phyloP scores from a whole-genome alignment of 1,140 invertebrate species.

The Drosophila malerkotliana region DNA sequence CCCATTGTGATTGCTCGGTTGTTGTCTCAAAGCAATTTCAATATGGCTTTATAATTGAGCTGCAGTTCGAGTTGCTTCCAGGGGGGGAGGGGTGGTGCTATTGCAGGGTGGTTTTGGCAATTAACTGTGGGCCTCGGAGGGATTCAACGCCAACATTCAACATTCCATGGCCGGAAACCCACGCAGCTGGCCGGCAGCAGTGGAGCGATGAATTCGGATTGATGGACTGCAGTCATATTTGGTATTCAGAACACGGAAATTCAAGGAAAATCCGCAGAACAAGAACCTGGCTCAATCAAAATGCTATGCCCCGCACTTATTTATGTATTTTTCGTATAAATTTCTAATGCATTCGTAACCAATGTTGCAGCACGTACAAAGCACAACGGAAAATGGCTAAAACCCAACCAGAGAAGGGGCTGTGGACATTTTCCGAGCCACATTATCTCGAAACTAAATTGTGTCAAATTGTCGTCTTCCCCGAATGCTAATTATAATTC shows the following conservation, averaged over 20 bases:
- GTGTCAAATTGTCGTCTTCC: slow-evolving; percentile 38
- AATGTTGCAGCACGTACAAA: slow-evolving; percentile 49
- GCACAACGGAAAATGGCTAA: background rate
- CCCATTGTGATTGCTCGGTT: slow-evolving; percentile 13
- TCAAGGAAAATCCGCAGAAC: slow-evolving; percentile 1
- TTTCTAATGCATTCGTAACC: slow-evolving; percentile 51
- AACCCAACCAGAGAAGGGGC: background rate
- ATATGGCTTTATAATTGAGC: slow-evolving; percentile 57
- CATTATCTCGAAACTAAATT: slow-evolving; percentile 42
- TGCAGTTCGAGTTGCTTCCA: background rate
- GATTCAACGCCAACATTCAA: background rate
- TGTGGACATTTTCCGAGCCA: slow-evolving; percentile 19
- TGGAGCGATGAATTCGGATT: slow-evolving; percentile 1
- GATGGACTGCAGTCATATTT: slow-evolving; percentile 49
- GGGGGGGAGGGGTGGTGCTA: background rate
- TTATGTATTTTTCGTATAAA: slow-evolving; percentile 60
- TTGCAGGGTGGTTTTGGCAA: slow-evolving; percentile 8
- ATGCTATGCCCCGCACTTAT: slow-evolving; percentile 25
- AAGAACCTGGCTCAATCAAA: background rate
- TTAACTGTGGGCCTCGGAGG: slow-evolving; percentile 15
- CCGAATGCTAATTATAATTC: slow-evolving; percentile 40
- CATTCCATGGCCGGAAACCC: slow-evolving; percentile 3
- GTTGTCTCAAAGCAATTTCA: slow-evolving; percentile 17
- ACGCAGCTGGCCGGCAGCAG: slow-evolving; percentile 11
- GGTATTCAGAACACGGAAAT: slow-evolving; percentile 28